Percentiles rank a stretch among this genome's conserved stretches.
phyloP scores from a whole-genome alignment of 2,888 invertebrate genomes.

The Oscheius sp. region DNA sequence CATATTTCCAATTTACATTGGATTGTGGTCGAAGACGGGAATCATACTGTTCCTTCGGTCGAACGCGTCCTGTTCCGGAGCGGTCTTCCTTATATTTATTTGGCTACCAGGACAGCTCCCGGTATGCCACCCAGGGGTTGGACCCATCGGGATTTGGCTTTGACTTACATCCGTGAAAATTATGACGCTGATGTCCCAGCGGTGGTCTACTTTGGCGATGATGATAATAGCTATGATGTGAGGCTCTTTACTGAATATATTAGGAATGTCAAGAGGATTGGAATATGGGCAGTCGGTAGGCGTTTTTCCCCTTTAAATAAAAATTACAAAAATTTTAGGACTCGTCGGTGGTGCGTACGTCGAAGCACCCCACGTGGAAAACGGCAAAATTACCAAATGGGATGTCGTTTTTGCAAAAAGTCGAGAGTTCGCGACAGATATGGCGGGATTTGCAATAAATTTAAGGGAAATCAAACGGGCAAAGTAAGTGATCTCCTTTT shows the following conservation, averaged over 20 bases:
- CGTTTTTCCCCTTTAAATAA: not conserved
- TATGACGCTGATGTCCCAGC: conserved; percentile 74
- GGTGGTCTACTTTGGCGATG: conserved; percentile 82
- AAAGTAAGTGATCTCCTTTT: conserved; percentile 13
- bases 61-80: conserved; percentile 59
- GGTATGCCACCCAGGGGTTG: conserved; percentile 64
- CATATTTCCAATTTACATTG: conserved; percentile 63
- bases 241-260: conserved; percentile 81
- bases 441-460: conserved; percentile 94
- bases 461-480: conserved; percentile 72
- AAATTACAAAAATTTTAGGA: conserved; percentile 13
- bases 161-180: conserved; percentile 59
- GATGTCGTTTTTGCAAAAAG: conserved; percentile 73
- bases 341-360: conserved; percentile 37
- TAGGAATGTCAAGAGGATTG: conserved; percentile 79
- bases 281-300: conserved; percentile 81
- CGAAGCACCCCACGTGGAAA: conserved; percentile 32
- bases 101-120: conserved; percentile 59
- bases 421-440: conserved; percentile 92
- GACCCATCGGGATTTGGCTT: conserved; percentile 64
- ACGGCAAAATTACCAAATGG: conserved; percentile 35
- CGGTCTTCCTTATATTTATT: conserved; percentile 58
- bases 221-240: conserved; percentile 81
- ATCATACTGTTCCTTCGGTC: conserved; percentile 54
- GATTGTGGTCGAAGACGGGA: conserved; percentile 64